Conservation (phyloP, 1,140 invertebrate species). For the Heliconius eleuchia region DNA sequence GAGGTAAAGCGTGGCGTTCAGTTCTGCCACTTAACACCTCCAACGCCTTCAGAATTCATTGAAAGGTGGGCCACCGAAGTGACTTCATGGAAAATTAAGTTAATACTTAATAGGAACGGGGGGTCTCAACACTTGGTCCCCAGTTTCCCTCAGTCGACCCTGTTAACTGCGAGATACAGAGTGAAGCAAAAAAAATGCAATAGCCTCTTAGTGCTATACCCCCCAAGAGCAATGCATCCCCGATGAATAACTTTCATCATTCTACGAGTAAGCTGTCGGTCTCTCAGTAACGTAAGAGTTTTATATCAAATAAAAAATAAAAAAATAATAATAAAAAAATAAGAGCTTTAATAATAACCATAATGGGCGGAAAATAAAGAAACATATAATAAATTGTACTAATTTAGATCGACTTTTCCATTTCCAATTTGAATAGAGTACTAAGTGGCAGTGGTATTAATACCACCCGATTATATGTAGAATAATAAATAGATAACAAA, state of each 20-base stretch:
- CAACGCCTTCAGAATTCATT: background rate
- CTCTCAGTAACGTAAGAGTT: too few species aligned
- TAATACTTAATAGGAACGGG: background rate
- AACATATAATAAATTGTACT: too few species aligned
- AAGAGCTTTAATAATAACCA: too few species aligned
- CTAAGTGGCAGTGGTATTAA: conserved; percentile 9
- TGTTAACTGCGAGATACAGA: background rate
- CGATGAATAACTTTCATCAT: too few species aligned
- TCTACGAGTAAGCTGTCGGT: too few species aligned
- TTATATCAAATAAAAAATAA: too few species aligned
- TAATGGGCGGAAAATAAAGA: too few species aligned
- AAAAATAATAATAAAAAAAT: too few species aligned
- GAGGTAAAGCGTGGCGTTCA: background rate
- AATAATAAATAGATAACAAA: conserved; percentile 32
- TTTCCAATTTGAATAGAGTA: background rate
- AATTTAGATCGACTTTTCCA: background rate
- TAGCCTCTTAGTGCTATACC: too few species aligned
- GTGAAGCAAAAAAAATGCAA: too few species aligned
- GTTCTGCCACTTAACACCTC: background rate
- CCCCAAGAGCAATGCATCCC: too few species aligned
- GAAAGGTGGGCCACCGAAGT: background rate
- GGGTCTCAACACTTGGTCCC: background rate
- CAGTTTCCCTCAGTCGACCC: background rate
- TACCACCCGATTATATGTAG: conserved; percentile 18
- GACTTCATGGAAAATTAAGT: too few species aligned